Evolutionary conservation across 2,888 invertebrate genomes (phyloP).

Genomic region (Ommatoiulus sabulosus): DNA sequence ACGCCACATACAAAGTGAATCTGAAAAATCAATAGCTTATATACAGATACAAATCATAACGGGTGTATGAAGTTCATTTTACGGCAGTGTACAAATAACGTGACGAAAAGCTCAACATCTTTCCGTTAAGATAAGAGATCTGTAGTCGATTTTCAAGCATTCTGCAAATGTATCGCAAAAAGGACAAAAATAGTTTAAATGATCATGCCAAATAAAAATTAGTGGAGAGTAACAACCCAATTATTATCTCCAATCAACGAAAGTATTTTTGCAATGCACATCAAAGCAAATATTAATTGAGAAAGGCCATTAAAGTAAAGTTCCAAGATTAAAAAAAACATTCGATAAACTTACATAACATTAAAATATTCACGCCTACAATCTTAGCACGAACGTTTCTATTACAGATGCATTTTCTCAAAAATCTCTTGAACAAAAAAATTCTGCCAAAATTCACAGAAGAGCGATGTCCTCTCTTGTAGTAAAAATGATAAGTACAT

Average conservation of each 20-base stretch:
- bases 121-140: not conserved
- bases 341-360: no score
- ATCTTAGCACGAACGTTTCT: no score
- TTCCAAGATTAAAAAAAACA: no score
- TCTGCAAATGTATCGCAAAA: constrained; percentile 18
- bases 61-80: not conserved
- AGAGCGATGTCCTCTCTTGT: no score
- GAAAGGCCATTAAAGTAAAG: no score
- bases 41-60: not conserved
- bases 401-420: no score
- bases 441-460: no score
- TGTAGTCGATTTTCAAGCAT: not conserved
- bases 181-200: not conserved
- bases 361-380: no score
- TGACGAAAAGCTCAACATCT: not conserved
- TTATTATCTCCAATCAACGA: not conserved
- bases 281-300: not conserved
- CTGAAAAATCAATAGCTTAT: constrained; percentile 12
- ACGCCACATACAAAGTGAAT: constrained; percentile 30
- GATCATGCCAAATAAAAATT: constrained; percentile 10
- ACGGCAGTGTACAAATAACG: not conserved
- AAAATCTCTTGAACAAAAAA: no score
- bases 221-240: not conserved
- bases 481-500: no score
- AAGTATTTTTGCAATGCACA: not conserved